phyloP scores from a whole-genome alignment of 2,888 invertebrate genomes.

The Eumerus sabulonum region DNA sequence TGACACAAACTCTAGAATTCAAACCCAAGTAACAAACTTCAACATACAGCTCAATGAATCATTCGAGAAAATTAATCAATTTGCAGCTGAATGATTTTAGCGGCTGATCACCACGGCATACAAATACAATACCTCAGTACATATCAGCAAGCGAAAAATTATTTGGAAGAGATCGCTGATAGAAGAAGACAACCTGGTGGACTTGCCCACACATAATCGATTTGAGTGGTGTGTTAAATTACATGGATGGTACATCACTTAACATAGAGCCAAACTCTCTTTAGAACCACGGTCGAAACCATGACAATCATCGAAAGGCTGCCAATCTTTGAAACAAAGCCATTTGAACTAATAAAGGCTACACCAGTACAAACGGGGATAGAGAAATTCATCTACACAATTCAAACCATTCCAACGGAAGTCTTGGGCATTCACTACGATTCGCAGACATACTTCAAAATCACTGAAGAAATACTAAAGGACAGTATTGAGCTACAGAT shows the following conservation, averaged over 20 bases:
- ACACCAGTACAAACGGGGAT: not conserved
- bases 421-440: no score
- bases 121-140: no score
- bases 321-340: not conserved
- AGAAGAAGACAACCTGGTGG: not conserved
- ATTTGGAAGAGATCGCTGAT: not conserved
- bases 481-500: not conserved
- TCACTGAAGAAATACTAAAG: slow-evolving; percentile 1
- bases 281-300: not conserved
- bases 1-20: no score
- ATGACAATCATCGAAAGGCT: not conserved
- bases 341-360: not conserved
- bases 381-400: not conserved
- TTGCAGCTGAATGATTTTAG: no score
- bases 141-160: not conserved
- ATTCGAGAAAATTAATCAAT: not conserved
- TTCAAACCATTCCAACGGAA: not conserved
- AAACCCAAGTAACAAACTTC: not conserved
- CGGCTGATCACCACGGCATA: not conserved
- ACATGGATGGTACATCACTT: not conserved
- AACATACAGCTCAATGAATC: not conserved
- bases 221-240: not conserved
- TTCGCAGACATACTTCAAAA: no score
- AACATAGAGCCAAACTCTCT: not conserved
- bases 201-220: not conserved